Evolutionary conservation across 2,888 invertebrate genomes (phyloP), one percentile per base, ranked within the genome.

Genomic region (Platycnemis pennipes): DNA sequence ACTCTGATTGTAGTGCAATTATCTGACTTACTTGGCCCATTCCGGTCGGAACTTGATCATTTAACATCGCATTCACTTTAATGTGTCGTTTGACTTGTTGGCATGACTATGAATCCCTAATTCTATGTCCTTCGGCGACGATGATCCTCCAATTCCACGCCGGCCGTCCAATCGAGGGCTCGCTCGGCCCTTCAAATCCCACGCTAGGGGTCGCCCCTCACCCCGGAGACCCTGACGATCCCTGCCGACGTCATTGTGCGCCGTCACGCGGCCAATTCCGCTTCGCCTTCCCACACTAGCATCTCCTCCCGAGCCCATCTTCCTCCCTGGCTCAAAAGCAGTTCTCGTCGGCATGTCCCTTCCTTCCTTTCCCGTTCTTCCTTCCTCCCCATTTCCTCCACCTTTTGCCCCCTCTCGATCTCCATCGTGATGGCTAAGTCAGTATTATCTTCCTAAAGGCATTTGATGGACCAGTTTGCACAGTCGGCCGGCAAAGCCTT

Each of bases 251-350:
- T 31, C 69, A 77, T 37, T 37, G 69, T 31, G 26, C 22, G 87
- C 87, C 87, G 87, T 87, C 87, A 45, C 45, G 87, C 22, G 19
- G 26, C 87, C 87, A 87, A 45, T 87, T 26, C 87, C 87, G 11
- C 45, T 22, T 45, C 87, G 16, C 87, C 45, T 26, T 87, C 46
- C 87, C 69, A 77, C 69, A 3, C 26, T 7, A 63, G 26, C 63
- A n/a, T n/a, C n/a, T 7, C n/a, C 7, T 63, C 7, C 22, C 63
- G 8, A 63, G 5, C 63, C 63, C 63, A 16, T 63, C 22, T n/a
- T n/a, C 63, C 63, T 63, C n/a, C 63, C 7, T 26, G 7, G 26
- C 63, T n/a, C n/a, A n/a, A 16, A 63, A 16, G 63, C 44, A n/a
- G 42, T 42, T 4, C 46, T 26, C 44, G 22, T 46, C n/a, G 4